Evolutionary conservation across 2,888 invertebrate species (phyloP).

Genomic region (Ormyrus nitidulus): DNA sequence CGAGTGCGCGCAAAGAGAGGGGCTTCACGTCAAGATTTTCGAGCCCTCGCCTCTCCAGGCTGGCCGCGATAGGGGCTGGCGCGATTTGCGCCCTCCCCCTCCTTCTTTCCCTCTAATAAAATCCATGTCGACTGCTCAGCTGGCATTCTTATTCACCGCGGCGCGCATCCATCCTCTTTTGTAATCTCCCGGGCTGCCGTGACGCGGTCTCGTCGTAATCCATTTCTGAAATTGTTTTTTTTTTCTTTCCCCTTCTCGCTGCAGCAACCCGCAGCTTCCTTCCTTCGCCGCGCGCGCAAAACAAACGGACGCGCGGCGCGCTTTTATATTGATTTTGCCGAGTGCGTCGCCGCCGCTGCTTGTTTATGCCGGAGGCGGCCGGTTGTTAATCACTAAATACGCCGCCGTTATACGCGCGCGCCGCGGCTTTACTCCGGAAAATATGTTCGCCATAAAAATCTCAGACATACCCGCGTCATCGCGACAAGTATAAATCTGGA

Average conservation of each 20-base stretch:
- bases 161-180: neutral
- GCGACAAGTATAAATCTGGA: conserved; percentile 30
- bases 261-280: no score
- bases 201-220: conserved; percentile 6
- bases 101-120: conserved; percentile 23
- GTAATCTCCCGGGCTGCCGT: neutral
- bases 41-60: neutral
- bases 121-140: conserved; percentile 13
- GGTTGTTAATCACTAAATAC: conserved; percentile 16
- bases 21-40: conserved; percentile 26
- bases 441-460: neutral
- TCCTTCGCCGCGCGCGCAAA: neutral
- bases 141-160: neutral
- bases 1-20: neutral
- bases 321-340: conserved; percentile 5
- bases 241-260: neutral
- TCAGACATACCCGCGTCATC: conserved; percentile 5
- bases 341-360: neutral
- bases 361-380: neutral
- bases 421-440: neutral
- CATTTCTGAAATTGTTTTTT: conserved; percentile 47
- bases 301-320: neutral
- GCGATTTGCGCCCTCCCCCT: neutral
- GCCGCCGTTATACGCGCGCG: neutral
- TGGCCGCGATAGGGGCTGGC: neutral